A percentile compares a stretch with the other conserved stretches of the same genome.
These are phyloP conservation scores for Ptychodera flava DNA, from an alignment of 35 echinoderm and acorn worm species.

Conservation along the genomic window DNA sequence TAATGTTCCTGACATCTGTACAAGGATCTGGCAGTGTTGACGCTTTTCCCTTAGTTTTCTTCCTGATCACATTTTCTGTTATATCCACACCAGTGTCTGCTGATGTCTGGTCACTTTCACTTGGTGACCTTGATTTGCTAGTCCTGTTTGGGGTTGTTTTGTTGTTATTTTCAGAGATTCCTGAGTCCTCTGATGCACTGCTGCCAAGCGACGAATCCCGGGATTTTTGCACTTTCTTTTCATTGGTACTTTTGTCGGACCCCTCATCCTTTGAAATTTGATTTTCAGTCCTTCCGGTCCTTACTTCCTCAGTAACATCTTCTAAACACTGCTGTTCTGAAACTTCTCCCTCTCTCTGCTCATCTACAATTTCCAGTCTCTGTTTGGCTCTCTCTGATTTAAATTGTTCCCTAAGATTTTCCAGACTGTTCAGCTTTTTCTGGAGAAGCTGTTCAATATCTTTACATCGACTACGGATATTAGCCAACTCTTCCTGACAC, in stretches of 20 bases:
- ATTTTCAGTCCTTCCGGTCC: not conserved
- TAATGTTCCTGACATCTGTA: not conserved
- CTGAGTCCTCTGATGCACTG: conserved; percentile 80
- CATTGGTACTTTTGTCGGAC: not conserved
- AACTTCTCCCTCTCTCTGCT: not conserved
- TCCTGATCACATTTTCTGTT: not conserved
- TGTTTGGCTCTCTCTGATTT: conserved; percentile 7
- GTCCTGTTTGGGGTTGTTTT: not conserved
- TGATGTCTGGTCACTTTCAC: not conserved
- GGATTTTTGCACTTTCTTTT: conserved; percentile 30
- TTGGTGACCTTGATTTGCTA: conserved; percentile 3
- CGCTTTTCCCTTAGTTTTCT: not conserved
- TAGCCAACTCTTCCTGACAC: conserved; percentile 58
- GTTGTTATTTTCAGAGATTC: conserved; percentile 73
- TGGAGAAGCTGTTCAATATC: conserved; percentile 29
- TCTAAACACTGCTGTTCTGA: conserved; percentile 27
- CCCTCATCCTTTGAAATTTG: not conserved
- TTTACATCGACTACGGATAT: conserved; percentile 52
- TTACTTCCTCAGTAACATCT: not conserved
- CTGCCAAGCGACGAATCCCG: conserved; percentile 67
- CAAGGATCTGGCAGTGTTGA: not conserved
- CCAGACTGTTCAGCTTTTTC: conserved; percentile 3
- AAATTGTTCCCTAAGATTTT: conserved; percentile 6
- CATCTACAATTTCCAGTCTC: not conserved
- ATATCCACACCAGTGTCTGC: not conserved